phyloP scores from a whole-genome alignment of 2,113 vertebrate species.

The Chloroceryle aenea region DNA sequence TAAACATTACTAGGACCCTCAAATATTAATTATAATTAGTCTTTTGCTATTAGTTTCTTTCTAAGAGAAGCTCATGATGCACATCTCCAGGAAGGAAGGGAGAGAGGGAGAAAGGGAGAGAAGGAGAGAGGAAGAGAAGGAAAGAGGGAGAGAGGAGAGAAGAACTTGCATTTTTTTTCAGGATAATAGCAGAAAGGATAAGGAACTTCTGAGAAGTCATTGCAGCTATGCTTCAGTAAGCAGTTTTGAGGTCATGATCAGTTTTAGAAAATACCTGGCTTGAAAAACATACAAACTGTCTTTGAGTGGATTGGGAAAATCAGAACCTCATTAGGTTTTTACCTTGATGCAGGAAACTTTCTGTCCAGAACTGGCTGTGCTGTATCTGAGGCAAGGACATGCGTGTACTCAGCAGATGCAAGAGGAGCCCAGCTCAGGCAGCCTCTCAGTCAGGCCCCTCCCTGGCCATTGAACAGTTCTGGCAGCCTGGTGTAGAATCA shows the following conservation, averaged over 20 bases:
- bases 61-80: not conserved
- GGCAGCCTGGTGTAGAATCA: accelerated
- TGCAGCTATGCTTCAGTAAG: not conserved
- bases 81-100: not conserved
- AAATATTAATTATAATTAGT: not conserved
- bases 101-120: no score
- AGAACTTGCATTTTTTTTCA: not conserved
- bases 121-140: not conserved
- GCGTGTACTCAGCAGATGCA: not conserved
- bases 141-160: not conserved
- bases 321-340: not conserved
- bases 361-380: not conserved
- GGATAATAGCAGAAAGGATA: not conserved
- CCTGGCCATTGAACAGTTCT: not conserved
- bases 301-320: not conserved
- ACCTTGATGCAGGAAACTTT: not conserved
- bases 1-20: not conserved
- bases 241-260: not conserved
- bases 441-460: not conserved
- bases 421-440: not conserved
- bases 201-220: not conserved
- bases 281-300: not conserved
- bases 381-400: not conserved
- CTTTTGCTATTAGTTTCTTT: not conserved
- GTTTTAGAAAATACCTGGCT: not conserved